phyloP scores from a whole-genome alignment of 2,888 invertebrate species.

The Cantharis nigra region DNA sequence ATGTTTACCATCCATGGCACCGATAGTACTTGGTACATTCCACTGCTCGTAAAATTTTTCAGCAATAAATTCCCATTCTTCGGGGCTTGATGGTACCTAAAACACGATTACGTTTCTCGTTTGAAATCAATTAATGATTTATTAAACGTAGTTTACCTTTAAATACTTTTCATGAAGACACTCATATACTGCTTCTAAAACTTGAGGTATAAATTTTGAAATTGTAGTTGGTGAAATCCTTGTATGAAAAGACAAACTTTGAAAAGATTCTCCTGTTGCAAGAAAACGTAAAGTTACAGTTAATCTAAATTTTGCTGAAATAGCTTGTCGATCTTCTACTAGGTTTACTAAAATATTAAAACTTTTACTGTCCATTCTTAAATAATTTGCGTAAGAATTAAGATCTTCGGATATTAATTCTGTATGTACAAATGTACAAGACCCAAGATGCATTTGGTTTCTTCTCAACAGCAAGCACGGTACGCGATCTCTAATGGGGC shows the following conservation, averaged over 20 bases:
- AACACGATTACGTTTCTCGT: not conserved
- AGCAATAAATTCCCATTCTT: not conserved
- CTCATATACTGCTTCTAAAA: not conserved
- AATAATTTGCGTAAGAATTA: not conserved
- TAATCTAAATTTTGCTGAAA: conserved; percentile 6
- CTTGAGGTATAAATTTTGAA: conserved; percentile 9
- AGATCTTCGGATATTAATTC: not conserved
- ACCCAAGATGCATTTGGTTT: not conserved
- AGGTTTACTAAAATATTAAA: conserved; percentile 3
- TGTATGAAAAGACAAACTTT: conserved; percentile 7
- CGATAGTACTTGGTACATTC: not conserved
- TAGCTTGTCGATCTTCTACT: not conserved
- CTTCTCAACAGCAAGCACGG: no score
- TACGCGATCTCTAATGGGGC: no score
- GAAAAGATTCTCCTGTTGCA: conserved; percentile 6
- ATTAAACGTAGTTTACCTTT: not conserved
- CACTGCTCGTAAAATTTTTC: not conserved
- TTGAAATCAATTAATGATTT: not conserved
- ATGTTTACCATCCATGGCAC: not conserved
- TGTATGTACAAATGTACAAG: conserved; percentile 3
- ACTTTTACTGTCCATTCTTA: not conserved
- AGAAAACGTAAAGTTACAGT: conserved; percentile 4
- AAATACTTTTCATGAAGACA: not conserved
- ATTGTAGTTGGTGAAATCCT: conserved; percentile 5
- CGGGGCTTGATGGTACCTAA: not conserved